Percentiles rank a stretch among this genome's conserved stretches.
Conservation (phyloP, 2,113 vertebrate species). For the Osmerus mordax region DNA sequence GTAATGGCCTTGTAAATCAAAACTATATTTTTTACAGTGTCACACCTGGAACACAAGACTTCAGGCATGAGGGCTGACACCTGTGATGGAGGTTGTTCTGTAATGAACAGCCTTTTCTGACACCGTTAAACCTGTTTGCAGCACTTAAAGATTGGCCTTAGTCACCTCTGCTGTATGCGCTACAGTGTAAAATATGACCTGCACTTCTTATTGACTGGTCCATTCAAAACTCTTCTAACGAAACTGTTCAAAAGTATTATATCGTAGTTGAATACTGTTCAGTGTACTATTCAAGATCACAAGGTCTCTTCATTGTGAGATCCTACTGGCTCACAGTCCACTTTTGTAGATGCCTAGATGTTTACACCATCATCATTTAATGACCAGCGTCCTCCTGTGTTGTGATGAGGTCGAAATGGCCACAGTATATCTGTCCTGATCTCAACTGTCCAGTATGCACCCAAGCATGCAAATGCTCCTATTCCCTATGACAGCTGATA, state of each 20-base stretch:
- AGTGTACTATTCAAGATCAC: too few relatives aligned
- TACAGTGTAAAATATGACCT: too few relatives aligned
- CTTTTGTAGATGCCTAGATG: background rate
- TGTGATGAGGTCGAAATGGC: conserved; percentile 9
- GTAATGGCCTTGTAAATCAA: conserved; percentile 66
- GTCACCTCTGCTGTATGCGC: too few relatives aligned
- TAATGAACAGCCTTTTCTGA: too few relatives aligned
- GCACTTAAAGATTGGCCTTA: too few relatives aligned
- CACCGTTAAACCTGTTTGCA: too few relatives aligned
- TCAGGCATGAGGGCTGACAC: background rate
- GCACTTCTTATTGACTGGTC: too few relatives aligned
- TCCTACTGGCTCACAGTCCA: background rate
- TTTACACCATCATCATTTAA: background rate
- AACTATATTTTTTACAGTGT: conserved; percentile 43
- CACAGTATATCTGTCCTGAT: conserved; percentile 9
- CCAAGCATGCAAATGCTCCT: conserved; percentile 24
- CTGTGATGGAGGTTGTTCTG: background rate
- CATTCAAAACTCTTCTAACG: too few relatives aligned
- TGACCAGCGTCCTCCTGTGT: conserved; percentile 5
- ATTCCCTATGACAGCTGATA: conserved; percentile 46
- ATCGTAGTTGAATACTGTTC: too few relatives aligned
- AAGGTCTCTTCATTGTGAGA: conserved; percentile 9
- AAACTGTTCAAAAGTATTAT: too few relatives aligned
- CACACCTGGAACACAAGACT: conserved; percentile 39
- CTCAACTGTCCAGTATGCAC: conserved; percentile 9